Evolutionary conservation across 2,113 vertebrate genomes (phyloP), one percentile per base, ranked within the genome.

Genomic region (Sebastes fasciatus): DNA sequence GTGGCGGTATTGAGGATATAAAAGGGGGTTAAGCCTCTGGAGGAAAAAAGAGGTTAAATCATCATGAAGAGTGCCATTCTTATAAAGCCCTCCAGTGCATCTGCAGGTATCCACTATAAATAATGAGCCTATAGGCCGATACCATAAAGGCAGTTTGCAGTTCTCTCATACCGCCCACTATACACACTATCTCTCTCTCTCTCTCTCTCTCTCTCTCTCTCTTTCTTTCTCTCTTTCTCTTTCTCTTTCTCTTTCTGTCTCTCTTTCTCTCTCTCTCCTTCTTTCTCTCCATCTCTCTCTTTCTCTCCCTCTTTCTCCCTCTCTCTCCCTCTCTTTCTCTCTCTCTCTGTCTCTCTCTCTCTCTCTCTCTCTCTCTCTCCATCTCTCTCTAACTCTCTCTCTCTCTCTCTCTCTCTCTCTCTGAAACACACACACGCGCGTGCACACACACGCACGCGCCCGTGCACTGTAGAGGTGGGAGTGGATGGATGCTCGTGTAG

Each of bases 401-500:
- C 23, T 23, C 23, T 23, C 23, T 51, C 77, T 43, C 45, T 45
- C 55, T 74, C 43, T 62, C 45, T n/a, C 46, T 62, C 45, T 34
- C 71, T 1, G 23, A 2, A 34, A 4, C 74, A 4, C 62, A 1
- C 40, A 14, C 51, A 7, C 11, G 7, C 48, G 3, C 61, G 6
- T 1, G 23, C 66, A 19, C 67, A 11, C 14, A 7, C 26, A 1
- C 68, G 9, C 69, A 17, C 61, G 2, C 34, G n/a, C 61, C 64
- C 71, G 26, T 5, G 52, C 84, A 60, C 87, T 74, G 69, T 64
- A 17, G 86, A 84, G 87, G 92, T 91, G 91, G 91, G 88, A 91
- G 90, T 91, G 86, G 87, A 78, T 91, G 86, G 87, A 78, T 90
- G 92, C 82, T 90, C 48, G 77, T 80, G 84, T 82, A 87, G 86